Conservation (phyloP, 37 sponge, comb jelly and placozoan species). For the Tethya wilhelma region DNA sequence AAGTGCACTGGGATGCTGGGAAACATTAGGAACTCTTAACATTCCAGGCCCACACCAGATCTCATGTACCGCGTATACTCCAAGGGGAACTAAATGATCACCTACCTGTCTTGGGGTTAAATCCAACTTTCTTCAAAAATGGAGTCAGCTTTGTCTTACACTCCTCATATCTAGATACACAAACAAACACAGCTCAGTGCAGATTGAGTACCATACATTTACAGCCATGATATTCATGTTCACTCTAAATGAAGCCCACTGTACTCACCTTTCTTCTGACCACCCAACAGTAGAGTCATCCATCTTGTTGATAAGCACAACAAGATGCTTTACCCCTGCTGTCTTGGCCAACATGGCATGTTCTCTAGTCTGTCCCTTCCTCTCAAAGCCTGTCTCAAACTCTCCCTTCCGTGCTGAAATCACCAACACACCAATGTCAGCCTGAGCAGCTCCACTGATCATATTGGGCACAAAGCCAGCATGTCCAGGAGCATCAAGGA, state of each 20-base stretch:
- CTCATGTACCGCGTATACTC: no score
- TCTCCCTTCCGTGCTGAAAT: conserved; percentile 98
- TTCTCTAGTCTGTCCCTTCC: conserved; percentile 97
- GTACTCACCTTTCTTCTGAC: conserved; percentile 83
- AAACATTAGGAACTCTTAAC: no score
- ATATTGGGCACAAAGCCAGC: conserved; percentile 98
- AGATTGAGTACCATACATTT: neutral
- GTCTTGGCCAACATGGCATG: conserved; percentile 98
- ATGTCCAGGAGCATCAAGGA: conserved; percentile 99
- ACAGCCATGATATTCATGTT: no score
- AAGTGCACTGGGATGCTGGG: no score
- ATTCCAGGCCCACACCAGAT: no score
- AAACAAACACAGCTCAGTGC: neutral
- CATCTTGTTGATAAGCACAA: conserved; percentile 98
- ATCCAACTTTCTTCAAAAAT: conserved; percentile 97
- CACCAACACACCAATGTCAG: conserved; percentile 95
- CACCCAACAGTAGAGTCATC: conserved; percentile 97
- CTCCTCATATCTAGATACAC: conserved; percentile 92
- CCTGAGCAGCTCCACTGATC: conserved; percentile 98
- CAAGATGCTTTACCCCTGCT: conserved; percentile 96
- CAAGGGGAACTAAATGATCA: no score
- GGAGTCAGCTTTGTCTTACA: conserved; percentile 89
- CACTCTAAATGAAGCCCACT: no score
- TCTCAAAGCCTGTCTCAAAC: conserved; percentile 99
- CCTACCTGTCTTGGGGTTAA: conserved; percentile 89